A percentile compares a stretch with the other conserved stretches of the same genome.
phyloP scores from a whole-genome alignment of 2,888 invertebrate species.

The Aphodius granarius region DNA sequence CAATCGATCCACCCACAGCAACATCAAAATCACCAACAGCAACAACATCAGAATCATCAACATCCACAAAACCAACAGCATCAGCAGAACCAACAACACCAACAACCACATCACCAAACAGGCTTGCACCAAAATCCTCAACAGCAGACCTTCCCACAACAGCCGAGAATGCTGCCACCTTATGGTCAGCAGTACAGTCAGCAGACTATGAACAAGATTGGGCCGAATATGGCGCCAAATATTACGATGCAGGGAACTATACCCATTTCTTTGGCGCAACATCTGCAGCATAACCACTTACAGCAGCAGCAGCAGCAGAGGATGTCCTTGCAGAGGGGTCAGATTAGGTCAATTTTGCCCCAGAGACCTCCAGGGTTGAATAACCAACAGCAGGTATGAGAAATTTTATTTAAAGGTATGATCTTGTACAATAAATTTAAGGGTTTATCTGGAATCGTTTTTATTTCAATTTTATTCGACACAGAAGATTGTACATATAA shows the following conservation, averaged over 20 bases:
- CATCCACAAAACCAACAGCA: slow-evolving; percentile 46
- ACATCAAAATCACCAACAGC: slow-evolving; percentile 38
- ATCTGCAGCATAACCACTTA: slow-evolving; percentile 34
- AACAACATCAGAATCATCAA: slow-evolving; percentile 47
- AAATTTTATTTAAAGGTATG: too few species aligned
- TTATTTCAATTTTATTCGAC: slow-evolving; percentile 25
- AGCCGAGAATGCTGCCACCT: slow-evolving; percentile 49
- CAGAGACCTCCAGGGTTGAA: slow-evolving; percentile 29
- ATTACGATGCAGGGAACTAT: slow-evolving; percentile 16
- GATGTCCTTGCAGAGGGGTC: slow-evolving; percentile 29
- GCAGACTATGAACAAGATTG: slow-evolving; percentile 11
- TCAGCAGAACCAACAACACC: slow-evolving; percentile 42
- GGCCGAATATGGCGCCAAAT: background rate
- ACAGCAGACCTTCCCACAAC: background rate
- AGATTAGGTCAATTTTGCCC: slow-evolving; percentile 28
- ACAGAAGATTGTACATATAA: too few species aligned
- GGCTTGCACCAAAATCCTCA: background rate
- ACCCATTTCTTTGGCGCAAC: slow-evolving; percentile 34
- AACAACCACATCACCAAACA: slow-evolving; percentile 43
- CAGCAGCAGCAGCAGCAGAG: slow-evolving; percentile 25
- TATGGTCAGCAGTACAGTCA: slow-evolving; percentile 50
- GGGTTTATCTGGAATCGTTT: slow-evolving; percentile 6
- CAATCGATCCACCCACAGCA: slow-evolving; percentile 45
- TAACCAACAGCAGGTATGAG: slow-evolving; percentile 32
- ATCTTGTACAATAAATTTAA: background rate